Evolutionary conservation across 2,797 vertebrate genomes (phyloP).

Genomic region (Scyliorhinus canicula): DNA sequence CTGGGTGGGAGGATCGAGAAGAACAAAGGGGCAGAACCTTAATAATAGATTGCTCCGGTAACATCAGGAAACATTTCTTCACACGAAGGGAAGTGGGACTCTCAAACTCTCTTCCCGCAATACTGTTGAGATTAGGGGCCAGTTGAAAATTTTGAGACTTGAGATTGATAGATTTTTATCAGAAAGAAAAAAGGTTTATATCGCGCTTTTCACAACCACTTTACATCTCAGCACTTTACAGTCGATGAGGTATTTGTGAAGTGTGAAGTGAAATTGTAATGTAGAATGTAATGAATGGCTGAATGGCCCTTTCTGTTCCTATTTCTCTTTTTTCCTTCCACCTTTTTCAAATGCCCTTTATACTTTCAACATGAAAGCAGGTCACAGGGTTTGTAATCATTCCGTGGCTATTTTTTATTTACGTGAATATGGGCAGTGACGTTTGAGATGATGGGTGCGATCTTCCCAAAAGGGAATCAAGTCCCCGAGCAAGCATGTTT

Average conservation of each 20-base stretch:
- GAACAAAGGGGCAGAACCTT: too few species aligned
- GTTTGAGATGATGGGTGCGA: neutral
- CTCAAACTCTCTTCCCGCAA: neutral
- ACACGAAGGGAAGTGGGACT: neutral
- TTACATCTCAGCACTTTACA: neutral
- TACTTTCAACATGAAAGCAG: neutral
- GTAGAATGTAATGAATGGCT: neutral
- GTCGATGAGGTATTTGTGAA: too few species aligned
- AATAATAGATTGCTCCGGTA: neutral
- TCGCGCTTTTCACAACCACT: neutral
- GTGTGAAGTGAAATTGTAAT: too few species aligned
- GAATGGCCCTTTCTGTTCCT: neutral
- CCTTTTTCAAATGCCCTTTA: neutral
- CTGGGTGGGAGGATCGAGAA: too few species aligned
- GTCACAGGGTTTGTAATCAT: neutral
- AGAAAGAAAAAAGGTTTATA: neutral
- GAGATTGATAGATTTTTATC: neutral
- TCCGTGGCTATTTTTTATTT: neutral
- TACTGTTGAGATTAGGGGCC: neutral
- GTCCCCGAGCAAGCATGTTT: too few species aligned
- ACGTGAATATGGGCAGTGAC: constrained; percentile 20
- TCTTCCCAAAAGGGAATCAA: too few species aligned
- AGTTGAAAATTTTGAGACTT: neutral
- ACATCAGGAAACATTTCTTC: neutral
- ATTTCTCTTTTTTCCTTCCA: neutral